Evolutionary conservation across 2,113 vertebrate genomes (phyloP).

Genomic region (Caranx melampygus): DNA sequence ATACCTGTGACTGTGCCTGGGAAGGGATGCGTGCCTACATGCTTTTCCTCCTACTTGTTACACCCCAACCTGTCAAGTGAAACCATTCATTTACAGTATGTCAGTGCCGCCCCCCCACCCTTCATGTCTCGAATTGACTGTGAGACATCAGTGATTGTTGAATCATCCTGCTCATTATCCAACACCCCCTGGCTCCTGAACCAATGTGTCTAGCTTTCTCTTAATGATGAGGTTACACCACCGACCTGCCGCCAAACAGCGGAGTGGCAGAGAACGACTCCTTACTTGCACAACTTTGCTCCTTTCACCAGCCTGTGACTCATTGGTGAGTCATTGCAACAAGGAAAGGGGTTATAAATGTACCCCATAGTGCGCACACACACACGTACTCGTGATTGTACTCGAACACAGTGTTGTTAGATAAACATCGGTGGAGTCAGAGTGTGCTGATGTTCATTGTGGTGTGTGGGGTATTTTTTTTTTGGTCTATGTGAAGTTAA

Average conservation of each 20-base stretch:
- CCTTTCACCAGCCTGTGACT: conserved; percentile 52
- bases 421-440: not conserved
- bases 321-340: conserved; percentile 71
- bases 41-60: conserved; percentile 44
- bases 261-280: conserved; percentile 35
- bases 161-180: conserved; percentile 53
- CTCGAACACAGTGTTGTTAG: not conserved
- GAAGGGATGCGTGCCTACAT: conserved; percentile 48
- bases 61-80: conserved; percentile 53
- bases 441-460: not conserved
- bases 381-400: not conserved
- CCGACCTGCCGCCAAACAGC: conserved; percentile 16
- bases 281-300: conserved; percentile 51
- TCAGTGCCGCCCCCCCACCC: not conserved
- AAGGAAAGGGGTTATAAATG: conserved; percentile 37
- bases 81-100: conserved; percentile 46
- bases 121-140: conserved; percentile 7
- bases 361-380: conserved; percentile 28
- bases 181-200: conserved; percentile 15
- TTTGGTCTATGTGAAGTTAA: not conserved
- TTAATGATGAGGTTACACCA: conserved; percentile 50
- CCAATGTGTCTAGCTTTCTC: conserved; percentile 15
- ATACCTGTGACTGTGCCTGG: conserved; percentile 49
- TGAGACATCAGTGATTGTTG: conserved; percentile 53
- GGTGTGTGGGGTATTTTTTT: not conserved